phyloP scores from a whole-genome alignment of 37 sponge, comb jelly and placozoan species.

The Hormiphora californensis region DNA sequence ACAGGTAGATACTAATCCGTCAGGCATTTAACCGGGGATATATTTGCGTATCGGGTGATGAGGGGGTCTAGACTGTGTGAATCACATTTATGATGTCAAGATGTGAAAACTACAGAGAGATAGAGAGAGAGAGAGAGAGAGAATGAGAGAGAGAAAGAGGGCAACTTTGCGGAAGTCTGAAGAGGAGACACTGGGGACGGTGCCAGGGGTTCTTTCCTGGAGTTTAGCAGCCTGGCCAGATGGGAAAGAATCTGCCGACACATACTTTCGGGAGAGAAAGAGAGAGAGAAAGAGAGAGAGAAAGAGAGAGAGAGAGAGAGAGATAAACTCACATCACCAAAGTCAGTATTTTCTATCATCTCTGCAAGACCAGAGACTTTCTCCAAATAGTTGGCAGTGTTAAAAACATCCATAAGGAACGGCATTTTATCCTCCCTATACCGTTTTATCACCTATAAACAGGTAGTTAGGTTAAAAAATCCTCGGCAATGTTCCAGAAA shows the following conservation, averaged over 20 bases:
- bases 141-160: too few relatives aligned
- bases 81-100: too few relatives aligned
- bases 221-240: background rate
- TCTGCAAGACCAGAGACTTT: constrained; percentile 81
- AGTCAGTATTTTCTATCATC: constrained; percentile 68
- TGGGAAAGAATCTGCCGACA: too few relatives aligned
- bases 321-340: constrained; percentile 56
- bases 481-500: background rate
- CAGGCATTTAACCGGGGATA: too few relatives aligned
- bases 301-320: background rate
- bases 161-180: too few relatives aligned
- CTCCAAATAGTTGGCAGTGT: constrained; percentile 79
- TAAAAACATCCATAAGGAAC: constrained; percentile 91
- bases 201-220: background rate
- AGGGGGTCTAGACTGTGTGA: too few relatives aligned
- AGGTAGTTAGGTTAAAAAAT: too few relatives aligned
- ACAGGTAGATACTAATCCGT: too few relatives aligned
- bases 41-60: too few relatives aligned
- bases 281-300: background rate
- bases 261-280: background rate
- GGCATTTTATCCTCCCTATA: constrained; percentile 73
- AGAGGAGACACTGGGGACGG: background rate
- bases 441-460: constrained; percentile 62
- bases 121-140: too few relatives aligned
- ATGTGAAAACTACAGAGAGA: too few relatives aligned